Evolutionary conservation across 2,113 vertebrate species (phyloP).

Genomic region (Microcebus ravelobensis): DNA sequence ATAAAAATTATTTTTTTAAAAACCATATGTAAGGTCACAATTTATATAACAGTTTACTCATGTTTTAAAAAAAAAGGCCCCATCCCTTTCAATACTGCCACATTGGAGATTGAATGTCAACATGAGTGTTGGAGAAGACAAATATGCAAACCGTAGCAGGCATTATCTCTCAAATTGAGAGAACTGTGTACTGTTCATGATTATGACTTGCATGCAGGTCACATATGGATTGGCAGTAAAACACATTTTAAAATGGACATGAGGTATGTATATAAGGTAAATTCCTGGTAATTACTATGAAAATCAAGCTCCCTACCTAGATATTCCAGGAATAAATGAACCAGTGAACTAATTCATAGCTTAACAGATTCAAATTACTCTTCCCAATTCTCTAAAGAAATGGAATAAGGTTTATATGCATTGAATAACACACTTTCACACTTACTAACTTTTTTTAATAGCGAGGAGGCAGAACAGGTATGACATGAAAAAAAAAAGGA

Average conservation of each 20-base stretch:
- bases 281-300: neutral
- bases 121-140: neutral
- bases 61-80: neutral
- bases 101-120: neutral
- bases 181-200: neutral
- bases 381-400: neutral
- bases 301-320: neutral
- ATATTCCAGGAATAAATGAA: neutral
- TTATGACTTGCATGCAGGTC: neutral
- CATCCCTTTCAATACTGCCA: neutral
- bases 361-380: neutral
- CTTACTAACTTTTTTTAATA: neutral
- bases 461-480: neutral
- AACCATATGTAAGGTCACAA: too few species aligned
- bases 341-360: neutral
- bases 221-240: neutral
- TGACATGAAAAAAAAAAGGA: neutral
- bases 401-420: neutral
- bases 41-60: too few species aligned
- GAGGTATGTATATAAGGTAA: neutral
- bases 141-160: neutral
- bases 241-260: neutral
- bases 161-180: neutral
- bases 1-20: too few species aligned
- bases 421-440: neutral